Conservation (phyloP, 2,113 vertebrate genomes). For the Oenanthe melanoleuca region DNA sequence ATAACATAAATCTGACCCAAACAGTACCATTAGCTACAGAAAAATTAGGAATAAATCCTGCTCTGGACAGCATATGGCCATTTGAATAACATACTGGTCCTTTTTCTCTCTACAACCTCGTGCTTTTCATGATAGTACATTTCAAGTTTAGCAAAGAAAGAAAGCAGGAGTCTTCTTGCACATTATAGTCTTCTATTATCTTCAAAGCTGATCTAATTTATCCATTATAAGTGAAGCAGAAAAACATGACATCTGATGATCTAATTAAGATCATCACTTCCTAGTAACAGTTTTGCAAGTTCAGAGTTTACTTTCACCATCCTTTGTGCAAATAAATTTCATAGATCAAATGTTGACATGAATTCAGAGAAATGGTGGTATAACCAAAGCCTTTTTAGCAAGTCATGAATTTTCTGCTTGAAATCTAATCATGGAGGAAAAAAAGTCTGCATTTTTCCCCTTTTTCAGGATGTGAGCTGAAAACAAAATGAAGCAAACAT, state of each 20-base stretch:
- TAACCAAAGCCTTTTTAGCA: neutral
- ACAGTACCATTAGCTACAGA: neutral
- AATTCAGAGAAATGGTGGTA: neutral
- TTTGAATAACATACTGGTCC: neutral
- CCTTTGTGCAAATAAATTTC: slow-evolving; percentile 14
- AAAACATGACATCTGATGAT: neutral
- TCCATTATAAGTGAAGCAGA: neutral
- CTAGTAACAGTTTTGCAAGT: slow-evolving; percentile 18
- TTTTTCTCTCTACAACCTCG: neutral
- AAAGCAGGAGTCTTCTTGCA: neutral
- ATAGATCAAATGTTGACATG: slow-evolving; percentile 16
- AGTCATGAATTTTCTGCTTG: neutral
- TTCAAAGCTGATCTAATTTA: slow-evolving; percentile 24
- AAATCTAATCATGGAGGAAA: neutral
- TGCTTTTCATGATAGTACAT: neutral
- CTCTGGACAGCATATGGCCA: neutral
- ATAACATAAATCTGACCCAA: neutral
- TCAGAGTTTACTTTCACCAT: slow-evolving; percentile 25
- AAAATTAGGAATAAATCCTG: neutral
- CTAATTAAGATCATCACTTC: slow-evolving; percentile 32
- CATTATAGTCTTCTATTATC: neutral
- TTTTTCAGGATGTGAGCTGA: neutral
- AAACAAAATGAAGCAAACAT: neutral
- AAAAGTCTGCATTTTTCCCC: neutral
- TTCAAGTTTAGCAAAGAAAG: neutral